Conservation (phyloP, 1,140 invertebrate genomes). For the Periplaneta americana region DNA sequence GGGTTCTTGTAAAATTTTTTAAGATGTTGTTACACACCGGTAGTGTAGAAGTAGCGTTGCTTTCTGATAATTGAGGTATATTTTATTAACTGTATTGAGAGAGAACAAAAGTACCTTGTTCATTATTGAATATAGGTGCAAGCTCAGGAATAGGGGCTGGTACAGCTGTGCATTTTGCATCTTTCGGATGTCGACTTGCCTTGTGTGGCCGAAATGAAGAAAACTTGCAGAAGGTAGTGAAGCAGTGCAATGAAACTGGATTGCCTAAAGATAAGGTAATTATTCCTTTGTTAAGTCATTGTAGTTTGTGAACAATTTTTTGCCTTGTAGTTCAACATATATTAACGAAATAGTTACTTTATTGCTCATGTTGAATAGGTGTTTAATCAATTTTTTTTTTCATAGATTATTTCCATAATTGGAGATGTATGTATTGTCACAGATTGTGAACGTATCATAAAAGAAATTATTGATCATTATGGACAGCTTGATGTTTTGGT, state of each 20-base stretch:
- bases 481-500: slow-evolving; percentile 66
- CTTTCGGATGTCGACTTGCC: slow-evolving; percentile 58
- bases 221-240: slow-evolving; percentile 54
- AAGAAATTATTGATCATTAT: slow-evolving; percentile 49
- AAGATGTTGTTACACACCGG: no score
- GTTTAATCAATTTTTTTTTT: neutral
- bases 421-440: neutral
- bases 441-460: neutral
- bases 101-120: no score
- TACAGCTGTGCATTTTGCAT: slow-evolving; percentile 71
- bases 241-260: slow-evolving; percentile 48
- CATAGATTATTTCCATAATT: neutral
- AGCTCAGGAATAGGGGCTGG: slow-evolving; percentile 81
- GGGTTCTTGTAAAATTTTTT: no score
- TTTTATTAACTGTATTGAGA: no score
- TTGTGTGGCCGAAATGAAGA: slow-evolving; percentile 71
- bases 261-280: neutral
- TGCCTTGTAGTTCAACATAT: neutral
- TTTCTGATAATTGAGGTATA: no score
- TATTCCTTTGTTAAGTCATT: neutral
- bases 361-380: neutral
- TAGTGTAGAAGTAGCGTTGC: no score
- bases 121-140: slow-evolving; percentile 46
- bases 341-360: no score
- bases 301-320: neutral